These are phyloP conservation scores for Maccullochella peelii DNA, from an alignment of 2,113 vertebrate genomes.

Conservation along the genomic window DNA sequence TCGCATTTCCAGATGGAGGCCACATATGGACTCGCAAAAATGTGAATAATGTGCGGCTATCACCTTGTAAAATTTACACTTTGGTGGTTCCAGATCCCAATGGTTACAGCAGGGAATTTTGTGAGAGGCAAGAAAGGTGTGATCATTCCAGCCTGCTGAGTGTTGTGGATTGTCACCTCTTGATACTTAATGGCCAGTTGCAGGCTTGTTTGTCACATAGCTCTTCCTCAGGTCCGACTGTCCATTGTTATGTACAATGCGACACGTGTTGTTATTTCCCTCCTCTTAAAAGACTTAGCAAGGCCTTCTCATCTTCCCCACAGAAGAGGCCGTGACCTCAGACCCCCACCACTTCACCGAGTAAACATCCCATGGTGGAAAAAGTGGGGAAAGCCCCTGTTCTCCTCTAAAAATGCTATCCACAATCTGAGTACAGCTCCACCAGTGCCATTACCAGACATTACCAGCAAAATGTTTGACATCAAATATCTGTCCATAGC, in stretches of 20 bases:
- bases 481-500: background rate
- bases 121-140: background rate
- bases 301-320: slow-evolving; percentile 65
- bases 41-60: slow-evolving; percentile 25
- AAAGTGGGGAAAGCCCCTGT: slow-evolving; percentile 51
- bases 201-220: slow-evolving; percentile 61
- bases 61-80: slow-evolving; percentile 50
- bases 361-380: slow-evolving; percentile 65
- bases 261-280: slow-evolving; percentile 83
- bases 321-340: slow-evolving; percentile 59
- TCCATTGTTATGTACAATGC: slow-evolving; percentile 77
- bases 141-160: background rate
- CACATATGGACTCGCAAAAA: slow-evolving; percentile 56
- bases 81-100: background rate
- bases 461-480: background rate
- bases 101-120: background rate
- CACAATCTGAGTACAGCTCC: slow-evolving; percentile 4
- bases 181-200: slow-evolving; percentile 7
- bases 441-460: background rate
- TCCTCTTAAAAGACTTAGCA: slow-evolving; percentile 52
- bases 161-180: slow-evolving; percentile 28
- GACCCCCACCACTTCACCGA: slow-evolving; percentile 29
- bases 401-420: slow-evolving; percentile 23
- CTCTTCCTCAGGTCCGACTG: slow-evolving; percentile 52
- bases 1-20: slow-evolving; percentile 58